Percentiles rank a stretch among this genome's conserved stretches.
These are phyloP conservation scores for Chionis minor DNA, from an alignment of 2,113 vertebrate species.

Conservation along the genomic window DNA sequence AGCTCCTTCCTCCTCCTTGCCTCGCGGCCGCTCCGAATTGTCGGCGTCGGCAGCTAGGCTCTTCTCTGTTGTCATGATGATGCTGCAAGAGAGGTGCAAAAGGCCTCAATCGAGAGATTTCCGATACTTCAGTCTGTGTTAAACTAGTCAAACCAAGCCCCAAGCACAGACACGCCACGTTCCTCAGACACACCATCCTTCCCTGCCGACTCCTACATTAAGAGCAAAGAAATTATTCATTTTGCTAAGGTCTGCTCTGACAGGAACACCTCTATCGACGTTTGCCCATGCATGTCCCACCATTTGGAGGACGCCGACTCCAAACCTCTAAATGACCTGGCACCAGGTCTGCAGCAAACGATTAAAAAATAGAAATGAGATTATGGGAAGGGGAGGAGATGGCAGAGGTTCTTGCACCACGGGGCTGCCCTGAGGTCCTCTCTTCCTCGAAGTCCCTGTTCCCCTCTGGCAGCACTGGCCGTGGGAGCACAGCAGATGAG, in stretches of 20 bases:
- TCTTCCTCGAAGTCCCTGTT: background rate
- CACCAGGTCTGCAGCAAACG: background rate
- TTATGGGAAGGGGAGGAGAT: background rate
- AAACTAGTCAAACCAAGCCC: background rate
- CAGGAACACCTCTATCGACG: accelerated
- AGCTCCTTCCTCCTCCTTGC: conserved; percentile 74
- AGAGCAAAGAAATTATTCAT: background rate
- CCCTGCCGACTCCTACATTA: background rate
- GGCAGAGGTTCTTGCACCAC: background rate
- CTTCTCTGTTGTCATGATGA: conserved; percentile 96
- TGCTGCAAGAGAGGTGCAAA: conserved; percentile 59
- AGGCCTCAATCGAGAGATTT: background rate
- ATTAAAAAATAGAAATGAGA: background rate
- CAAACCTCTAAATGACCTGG: background rate
- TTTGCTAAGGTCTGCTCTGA: background rate
- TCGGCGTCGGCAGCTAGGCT: conserved; percentile 73
- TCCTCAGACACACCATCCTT: background rate
- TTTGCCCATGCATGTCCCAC: background rate
- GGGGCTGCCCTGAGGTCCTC: background rate
- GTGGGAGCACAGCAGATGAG: background rate
- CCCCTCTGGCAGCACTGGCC: background rate
- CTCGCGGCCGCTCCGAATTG: conserved; percentile 68
- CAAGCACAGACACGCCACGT: background rate
- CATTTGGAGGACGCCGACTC: accelerated
- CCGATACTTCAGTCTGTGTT: too few relatives aligned